These are phyloP conservation scores for Galbula dea DNA, from an alignment of 2,113 vertebrate species.

Conservation along the genomic window DNA sequence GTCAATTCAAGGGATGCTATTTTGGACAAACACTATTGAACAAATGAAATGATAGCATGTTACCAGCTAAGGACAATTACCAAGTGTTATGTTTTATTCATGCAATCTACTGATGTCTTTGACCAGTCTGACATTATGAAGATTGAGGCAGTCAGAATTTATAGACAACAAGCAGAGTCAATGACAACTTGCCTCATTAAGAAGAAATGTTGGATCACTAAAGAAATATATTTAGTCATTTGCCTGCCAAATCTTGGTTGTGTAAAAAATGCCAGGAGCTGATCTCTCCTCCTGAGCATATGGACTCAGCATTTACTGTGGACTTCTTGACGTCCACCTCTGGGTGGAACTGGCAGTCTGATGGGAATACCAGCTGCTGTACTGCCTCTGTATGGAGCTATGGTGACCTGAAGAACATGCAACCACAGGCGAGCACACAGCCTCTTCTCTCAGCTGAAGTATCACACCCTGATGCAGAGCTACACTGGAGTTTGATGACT, in stretches of 20 bases:
- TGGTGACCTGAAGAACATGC: neutral
- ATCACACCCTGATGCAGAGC: neutral
- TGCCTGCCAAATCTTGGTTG: conserved; percentile 34
- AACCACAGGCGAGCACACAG: neutral
- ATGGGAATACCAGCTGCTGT: neutral
- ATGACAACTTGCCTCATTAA: conserved; percentile 62
- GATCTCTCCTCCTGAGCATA: neutral
- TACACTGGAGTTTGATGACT: neutral
- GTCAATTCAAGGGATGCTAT: neutral
- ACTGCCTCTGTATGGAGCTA: neutral
- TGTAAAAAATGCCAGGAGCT: conserved; percentile 3
- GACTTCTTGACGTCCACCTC: neutral
- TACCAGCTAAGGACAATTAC: conserved; percentile 49
- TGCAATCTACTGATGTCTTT: conserved; percentile 66
- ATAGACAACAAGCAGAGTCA: conserved; percentile 58
- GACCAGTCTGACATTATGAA: conserved; percentile 64
- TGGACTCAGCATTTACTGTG: neutral
- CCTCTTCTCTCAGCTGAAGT: neutral
- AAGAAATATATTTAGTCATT: conserved; percentile 60
- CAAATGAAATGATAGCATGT: conserved; percentile 29
- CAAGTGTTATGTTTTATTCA: conserved; percentile 63
- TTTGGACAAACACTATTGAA: neutral
- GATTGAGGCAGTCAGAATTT: conserved; percentile 60
- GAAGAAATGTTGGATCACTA: conserved; percentile 61
- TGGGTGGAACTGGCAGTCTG: neutral